Percentiles rank a stretch among this genome's conserved stretches.
These are phyloP conservation scores for Eurosta solidaginis DNA, from an alignment of 1,140 invertebrate species.

Conservation along the genomic window DNA sequence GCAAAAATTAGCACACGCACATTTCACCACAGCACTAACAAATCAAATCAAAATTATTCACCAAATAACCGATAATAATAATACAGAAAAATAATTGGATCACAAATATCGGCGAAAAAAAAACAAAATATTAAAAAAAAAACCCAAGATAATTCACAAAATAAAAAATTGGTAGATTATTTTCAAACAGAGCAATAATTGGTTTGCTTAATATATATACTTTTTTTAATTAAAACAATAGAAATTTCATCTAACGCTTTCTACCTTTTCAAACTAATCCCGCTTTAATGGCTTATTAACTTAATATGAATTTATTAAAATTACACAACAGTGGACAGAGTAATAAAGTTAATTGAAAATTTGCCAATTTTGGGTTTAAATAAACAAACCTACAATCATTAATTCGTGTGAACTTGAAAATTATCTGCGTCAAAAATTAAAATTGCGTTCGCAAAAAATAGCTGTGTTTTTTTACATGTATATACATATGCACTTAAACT, in stretches of 20 bases:
- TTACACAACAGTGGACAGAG: too few relatives aligned
- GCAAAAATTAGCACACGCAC: not conserved
- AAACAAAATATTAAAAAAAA: not conserved
- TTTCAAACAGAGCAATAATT: not conserved
- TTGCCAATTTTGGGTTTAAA: too few relatives aligned
- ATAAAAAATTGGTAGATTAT: not conserved
- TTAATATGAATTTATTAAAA: not conserved
- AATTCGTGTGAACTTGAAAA: too few relatives aligned
- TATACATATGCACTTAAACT: too few relatives aligned
- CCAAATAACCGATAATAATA: not conserved
- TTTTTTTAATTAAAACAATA: too few relatives aligned
- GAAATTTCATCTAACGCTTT: not conserved
- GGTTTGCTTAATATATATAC: too few relatives aligned
- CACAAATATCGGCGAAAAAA: not conserved
- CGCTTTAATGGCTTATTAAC: not conserved
- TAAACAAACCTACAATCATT: too few relatives aligned
- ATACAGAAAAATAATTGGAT: not conserved
- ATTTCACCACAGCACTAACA: not conserved
- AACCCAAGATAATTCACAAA: not conserved
- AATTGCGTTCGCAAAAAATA: too few relatives aligned
- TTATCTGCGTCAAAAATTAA: too few relatives aligned
- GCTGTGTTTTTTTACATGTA: too few relatives aligned
- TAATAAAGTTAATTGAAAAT: too few relatives aligned
- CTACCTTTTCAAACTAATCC: not conserved
- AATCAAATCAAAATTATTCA: not conserved